A percentile compares a stretch with the other conserved stretches of the same genome.
These are phyloP conservation scores for Platyscapa corneri DNA, from an alignment of 1,140 invertebrate species.

Conservation along the genomic window DNA sequence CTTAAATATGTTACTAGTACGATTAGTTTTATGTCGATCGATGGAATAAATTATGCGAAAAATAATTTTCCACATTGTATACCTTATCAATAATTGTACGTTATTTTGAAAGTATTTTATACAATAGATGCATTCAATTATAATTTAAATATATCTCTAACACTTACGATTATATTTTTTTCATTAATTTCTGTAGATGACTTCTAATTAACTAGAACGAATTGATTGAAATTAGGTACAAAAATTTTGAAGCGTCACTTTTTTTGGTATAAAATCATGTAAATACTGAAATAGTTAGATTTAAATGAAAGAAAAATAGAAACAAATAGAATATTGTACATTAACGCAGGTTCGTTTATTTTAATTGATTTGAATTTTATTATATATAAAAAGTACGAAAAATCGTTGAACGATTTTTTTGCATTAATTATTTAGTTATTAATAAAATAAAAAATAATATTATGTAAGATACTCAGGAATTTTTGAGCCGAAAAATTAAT, in stretches of 20 bases:
- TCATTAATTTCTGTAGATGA: no score
- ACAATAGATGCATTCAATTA: no score
- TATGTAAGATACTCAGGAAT: not conserved
- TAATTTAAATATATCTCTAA: no score
- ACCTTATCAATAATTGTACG: no score
- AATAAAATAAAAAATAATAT: not conserved
- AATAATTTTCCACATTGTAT: not conserved
- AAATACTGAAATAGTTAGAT: constrained; percentile 1
- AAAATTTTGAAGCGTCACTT: not conserved
- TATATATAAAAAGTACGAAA: not conserved
- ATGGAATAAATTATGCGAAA: not conserved
- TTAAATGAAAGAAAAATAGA: not conserved
- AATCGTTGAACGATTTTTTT: constrained; percentile 30
- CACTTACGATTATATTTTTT: no score
- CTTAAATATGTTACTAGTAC: not conserved
- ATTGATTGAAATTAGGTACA: no score
- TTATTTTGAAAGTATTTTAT: no score
- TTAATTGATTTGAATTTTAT: not conserved
- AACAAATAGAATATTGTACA: not conserved
- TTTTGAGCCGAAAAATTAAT: not conserved
- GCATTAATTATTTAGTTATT: not conserved
- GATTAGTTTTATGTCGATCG: not conserved
- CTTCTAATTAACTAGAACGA: no score
- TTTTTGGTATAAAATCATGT: not conserved
- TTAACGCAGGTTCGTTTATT: not conserved